Percentiles rank a stretch among this genome's conserved stretches.
Conservation (phyloP, 2,797 vertebrate genomes). For the Enteromius thamalakanensis region DNA sequence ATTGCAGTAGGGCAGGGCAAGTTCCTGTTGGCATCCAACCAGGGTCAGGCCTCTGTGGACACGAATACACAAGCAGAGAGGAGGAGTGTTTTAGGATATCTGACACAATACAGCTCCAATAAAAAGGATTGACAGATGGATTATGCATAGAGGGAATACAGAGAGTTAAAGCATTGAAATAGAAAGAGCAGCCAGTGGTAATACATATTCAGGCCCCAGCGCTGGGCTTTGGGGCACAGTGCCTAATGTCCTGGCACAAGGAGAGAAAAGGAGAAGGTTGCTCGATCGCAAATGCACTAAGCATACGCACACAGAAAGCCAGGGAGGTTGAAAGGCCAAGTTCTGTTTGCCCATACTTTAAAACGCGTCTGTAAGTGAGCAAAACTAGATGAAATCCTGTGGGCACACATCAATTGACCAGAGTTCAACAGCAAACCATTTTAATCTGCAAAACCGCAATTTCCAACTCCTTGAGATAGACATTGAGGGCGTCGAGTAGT, state of each 20-base stretch:
- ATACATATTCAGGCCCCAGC: slow-evolving; percentile 73
- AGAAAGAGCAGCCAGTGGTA: slow-evolving; percentile 7
- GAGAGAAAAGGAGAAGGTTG: slow-evolving; percentile 67
- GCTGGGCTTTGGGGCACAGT: slow-evolving; percentile 57
- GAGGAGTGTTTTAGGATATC: background rate
- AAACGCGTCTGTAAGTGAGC: background rate
- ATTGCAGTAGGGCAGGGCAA: slow-evolving; percentile 26
- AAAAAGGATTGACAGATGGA: slow-evolving; percentile 19
- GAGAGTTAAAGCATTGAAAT: background rate
- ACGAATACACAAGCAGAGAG: background rate
- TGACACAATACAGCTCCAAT: background rate
- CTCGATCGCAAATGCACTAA: slow-evolving; percentile 55
- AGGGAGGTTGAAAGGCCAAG: slow-evolving; percentile 58
- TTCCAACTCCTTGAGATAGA: background rate
- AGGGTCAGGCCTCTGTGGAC: slow-evolving; percentile 36
- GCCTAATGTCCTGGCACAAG: slow-evolving; percentile 52
- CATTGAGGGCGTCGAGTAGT: slow-evolving; percentile 2
- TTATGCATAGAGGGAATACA: background rate
- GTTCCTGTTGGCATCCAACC: slow-evolving; percentile 32
- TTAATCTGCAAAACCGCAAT: background rate
- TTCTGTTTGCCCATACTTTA: slow-evolving; percentile 31
- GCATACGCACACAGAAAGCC: slow-evolving; percentile 53
- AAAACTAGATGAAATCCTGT: slow-evolving; percentile 4
- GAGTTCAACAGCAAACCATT: slow-evolving; percentile 29
- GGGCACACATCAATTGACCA: slow-evolving; percentile 17